phyloP scores from a whole-genome alignment of 2,113 vertebrate genomes.

The Tympanuchus pallidicinctus region DNA sequence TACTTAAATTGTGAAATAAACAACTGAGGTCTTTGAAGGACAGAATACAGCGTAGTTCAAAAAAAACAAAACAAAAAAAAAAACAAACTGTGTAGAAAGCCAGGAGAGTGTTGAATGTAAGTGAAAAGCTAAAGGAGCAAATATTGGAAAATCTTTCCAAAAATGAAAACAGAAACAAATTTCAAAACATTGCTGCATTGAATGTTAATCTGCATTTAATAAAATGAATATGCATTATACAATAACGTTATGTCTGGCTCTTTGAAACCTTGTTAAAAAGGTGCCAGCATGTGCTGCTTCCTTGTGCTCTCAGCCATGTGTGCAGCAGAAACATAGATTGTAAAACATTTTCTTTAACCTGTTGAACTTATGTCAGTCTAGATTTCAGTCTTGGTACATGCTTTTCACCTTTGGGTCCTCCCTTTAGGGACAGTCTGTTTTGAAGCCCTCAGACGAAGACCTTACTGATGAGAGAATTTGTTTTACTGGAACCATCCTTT shows the following conservation, averaged over 20 bases:
- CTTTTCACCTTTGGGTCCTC: constrained; percentile 9
- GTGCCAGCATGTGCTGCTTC: neutral
- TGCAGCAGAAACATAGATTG: neutral
- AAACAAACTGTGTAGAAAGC: neutral
- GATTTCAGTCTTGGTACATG: neutral
- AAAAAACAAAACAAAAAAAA: neutral
- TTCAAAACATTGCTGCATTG: neutral
- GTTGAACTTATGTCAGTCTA: constrained; percentile 19
- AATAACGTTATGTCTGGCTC: neutral
- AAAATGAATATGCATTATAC: neutral
- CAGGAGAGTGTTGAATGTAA: neutral
- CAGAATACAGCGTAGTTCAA: neutral
- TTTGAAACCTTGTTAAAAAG: constrained; percentile 29
- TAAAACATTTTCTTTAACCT: neutral
- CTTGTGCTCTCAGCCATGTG: neutral
- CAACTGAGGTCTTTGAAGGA: neutral
- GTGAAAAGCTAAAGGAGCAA: neutral
- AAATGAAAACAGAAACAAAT: neutral
- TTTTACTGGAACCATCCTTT: neutral
- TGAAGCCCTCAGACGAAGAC: neutral
- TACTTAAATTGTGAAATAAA: neutral
- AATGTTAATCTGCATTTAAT: constrained; percentile 2
- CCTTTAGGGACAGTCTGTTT: neutral
- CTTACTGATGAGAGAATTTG: neutral
- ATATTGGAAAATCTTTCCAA: neutral